phyloP scores from a whole-genome alignment of 2,797 vertebrate species.

The Ambastaia sidthimunki region DNA sequence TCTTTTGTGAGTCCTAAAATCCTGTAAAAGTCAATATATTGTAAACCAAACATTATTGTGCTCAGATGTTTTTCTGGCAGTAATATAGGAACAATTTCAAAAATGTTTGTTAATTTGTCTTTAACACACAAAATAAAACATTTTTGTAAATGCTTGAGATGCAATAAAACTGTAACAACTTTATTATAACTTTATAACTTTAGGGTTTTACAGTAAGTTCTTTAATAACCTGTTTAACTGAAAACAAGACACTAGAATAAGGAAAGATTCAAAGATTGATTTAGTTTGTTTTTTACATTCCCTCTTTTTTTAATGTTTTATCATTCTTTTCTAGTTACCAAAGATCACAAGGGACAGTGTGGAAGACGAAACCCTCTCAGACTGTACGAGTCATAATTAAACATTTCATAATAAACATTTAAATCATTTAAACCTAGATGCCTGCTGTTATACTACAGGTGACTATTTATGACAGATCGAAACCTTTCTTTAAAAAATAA shows the following conservation, averaged over 20 bases:
- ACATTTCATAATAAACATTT: neutral
- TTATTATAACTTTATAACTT: neutral
- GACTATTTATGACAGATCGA: constrained; percentile 3
- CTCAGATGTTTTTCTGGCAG: constrained; percentile 15
- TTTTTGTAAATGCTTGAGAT: neutral
- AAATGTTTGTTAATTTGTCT: too few species aligned
- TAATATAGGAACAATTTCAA: constrained; percentile 3
- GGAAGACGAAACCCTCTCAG: constrained; percentile 10
- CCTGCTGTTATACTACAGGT: neutral
- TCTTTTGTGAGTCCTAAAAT: neutral
- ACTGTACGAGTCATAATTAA: constrained; percentile 15
- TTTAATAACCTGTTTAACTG: constrained; percentile 13
- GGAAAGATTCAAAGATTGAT: neutral
- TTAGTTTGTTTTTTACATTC: neutral
- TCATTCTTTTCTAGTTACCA: neutral
- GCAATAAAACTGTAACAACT: constrained; percentile 1
- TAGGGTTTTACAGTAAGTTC: neutral
- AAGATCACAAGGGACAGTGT: neutral
- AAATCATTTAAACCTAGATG: constrained; percentile 4
- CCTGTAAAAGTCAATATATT: neutral
- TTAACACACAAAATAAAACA: constrained; percentile 23
- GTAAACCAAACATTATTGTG: neutral
- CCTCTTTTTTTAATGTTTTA: too few species aligned
- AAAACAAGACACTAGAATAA: constrained; percentile 1
- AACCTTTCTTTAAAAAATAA: neutral